These are phyloP conservation scores for Chrysaora quinquecirrha DNA, from an alignment of 30 jellyfish, hydroid and myxozoan species.

Conservation along the genomic window DNA sequence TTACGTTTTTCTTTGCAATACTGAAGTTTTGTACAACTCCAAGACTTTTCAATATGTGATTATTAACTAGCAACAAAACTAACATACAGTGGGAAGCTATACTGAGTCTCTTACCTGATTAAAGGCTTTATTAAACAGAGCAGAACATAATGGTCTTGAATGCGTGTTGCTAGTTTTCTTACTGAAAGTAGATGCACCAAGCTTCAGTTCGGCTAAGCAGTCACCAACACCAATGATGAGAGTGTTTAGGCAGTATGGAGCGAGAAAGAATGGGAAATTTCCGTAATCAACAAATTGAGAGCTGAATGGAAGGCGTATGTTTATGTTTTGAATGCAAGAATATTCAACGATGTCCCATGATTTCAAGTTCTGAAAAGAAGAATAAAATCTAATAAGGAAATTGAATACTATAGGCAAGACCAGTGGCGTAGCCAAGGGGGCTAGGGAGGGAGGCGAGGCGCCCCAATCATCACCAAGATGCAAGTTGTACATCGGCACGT, in stretches of 20 bases:
- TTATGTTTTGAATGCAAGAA: constrained; percentile 53
- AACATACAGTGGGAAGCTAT: too few species aligned
- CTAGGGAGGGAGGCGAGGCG: too few species aligned
- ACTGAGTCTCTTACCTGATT: constrained; percentile 54
- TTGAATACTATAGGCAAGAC: too few species aligned
- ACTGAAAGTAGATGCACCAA: constrained; percentile 35
- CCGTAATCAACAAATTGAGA: constrained; percentile 60
- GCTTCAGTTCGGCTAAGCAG: constrained; percentile 72
- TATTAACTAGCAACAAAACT: too few species aligned
- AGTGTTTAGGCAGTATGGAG: constrained; percentile 22
- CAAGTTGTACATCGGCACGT: too few species aligned
- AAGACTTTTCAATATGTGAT: too few species aligned
- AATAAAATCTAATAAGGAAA: too few species aligned
- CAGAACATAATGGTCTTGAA: constrained; percentile 57
- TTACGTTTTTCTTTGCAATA: too few species aligned
- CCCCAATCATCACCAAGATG: too few species aligned
- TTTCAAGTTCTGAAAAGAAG: constrained; percentile 22
- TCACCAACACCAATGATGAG: constrained; percentile 57
- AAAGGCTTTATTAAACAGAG: constrained; percentile 42
- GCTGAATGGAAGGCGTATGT: constrained; percentile 61
- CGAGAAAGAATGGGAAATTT: constrained; percentile 51
- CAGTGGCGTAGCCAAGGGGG: too few species aligned
- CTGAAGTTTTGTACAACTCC: too few species aligned
- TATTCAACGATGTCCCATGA: constrained; percentile 80
- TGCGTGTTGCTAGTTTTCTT: constrained; percentile 43